A percentile compares a stretch with the other conserved stretches of the same genome.
Conservation (phyloP, 2,113 vertebrate genomes). For the Pachycephala philippinensis region DNA sequence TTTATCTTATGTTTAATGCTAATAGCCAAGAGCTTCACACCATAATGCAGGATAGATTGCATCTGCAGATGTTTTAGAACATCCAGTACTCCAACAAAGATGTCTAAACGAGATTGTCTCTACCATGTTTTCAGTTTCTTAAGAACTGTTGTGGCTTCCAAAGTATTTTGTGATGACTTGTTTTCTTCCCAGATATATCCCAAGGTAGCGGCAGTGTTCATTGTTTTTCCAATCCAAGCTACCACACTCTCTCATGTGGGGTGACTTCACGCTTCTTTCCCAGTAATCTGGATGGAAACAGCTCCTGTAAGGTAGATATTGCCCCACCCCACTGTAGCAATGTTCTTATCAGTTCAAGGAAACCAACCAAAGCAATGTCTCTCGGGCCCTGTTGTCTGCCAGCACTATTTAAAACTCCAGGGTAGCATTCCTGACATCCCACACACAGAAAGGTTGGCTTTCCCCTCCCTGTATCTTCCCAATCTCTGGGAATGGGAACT, state of each 20-base stretch:
- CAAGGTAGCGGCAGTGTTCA: constrained; percentile 81
- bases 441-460: neutral
- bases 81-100: neutral
- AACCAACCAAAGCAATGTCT: constrained; percentile 7
- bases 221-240: constrained; percentile 94
- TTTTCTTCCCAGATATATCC: constrained; percentile 82
- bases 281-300: constrained; percentile 87
- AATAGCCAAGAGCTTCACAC: neutral
- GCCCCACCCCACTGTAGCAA: neutral
- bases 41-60: neutral
- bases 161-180: constrained; percentile 71
- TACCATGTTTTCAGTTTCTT: neutral
- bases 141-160: neutral
- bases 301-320: constrained; percentile 86
- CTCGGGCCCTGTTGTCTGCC: neutral
- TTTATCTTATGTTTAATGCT: neutral
- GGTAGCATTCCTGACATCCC: neutral
- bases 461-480: neutral
- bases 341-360: constrained; percentile 59
- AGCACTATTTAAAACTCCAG: neutral
- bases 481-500: neutral
- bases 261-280: constrained; percentile 83
- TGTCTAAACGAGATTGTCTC: neutral
- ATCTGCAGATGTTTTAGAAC: neutral
- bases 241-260: constrained; percentile 89